Evolutionary conservation across 2,888 invertebrate species (phyloP).

Genomic region (Pogonocherus hispidulus): DNA sequence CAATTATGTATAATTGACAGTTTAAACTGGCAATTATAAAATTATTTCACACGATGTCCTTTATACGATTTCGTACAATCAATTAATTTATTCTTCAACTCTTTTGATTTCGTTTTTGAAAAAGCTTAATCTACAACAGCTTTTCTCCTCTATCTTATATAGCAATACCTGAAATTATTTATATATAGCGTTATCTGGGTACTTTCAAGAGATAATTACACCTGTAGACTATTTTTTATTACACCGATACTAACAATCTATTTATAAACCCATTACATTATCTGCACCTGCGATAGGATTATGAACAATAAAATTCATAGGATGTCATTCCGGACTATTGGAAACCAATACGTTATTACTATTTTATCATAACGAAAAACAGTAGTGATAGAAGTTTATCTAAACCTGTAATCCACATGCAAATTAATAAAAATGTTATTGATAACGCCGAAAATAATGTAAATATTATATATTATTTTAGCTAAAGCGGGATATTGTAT

Average conservation of each 20-base stretch:
- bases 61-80: too few species aligned
- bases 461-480: conserved; percentile 26
- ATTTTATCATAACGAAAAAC: conserved; percentile 24
- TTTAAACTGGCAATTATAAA: too few species aligned
- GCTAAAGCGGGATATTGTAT: not conserved
- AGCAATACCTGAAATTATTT: too few species aligned
- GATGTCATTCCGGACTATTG: conserved; percentile 5
- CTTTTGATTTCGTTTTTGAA: too few species aligned
- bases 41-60: too few species aligned
- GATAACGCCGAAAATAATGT: conserved; percentile 21
- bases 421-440: conserved; percentile 38
- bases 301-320: conserved; percentile 12
- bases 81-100: too few species aligned
- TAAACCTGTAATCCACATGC: conserved; percentile 28
- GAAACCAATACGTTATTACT: conserved; percentile 14
- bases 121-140: too few species aligned
- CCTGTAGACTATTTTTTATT: too few species aligned
- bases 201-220: too few species aligned
- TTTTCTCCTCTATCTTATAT: too few species aligned
- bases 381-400: conserved; percentile 38
- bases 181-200: too few species aligned
- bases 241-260: not conserved
- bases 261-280: not conserved
- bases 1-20: too few species aligned
- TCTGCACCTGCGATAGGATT: not conserved